Evolutionary conservation across 2,888 invertebrate genomes (phyloP).

Genomic region (Panopea generosa): DNA sequence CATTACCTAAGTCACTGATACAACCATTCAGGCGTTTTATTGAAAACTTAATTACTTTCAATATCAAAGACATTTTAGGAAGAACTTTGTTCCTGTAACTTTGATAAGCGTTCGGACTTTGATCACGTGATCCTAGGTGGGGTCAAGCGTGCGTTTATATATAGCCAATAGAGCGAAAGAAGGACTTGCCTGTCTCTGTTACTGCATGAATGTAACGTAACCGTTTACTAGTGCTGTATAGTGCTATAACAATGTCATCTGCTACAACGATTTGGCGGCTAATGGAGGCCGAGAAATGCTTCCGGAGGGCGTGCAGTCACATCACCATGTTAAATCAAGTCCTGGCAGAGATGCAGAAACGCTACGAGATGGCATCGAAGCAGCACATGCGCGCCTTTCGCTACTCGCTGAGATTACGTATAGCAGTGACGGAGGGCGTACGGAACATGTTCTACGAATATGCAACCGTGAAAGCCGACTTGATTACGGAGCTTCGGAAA

Average conservation of each 20-base stretch:
- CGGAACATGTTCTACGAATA: conserved; percentile 76
- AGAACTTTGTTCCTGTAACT: too few species aligned
- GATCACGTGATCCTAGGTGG: too few species aligned
- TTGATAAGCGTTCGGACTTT: too few species aligned
- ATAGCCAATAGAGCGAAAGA: too few species aligned
- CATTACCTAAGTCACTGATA: too few species aligned
- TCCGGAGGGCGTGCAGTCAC: conserved; percentile 69
- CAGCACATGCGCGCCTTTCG: conserved; percentile 71
- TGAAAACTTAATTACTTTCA: too few species aligned
- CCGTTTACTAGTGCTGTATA: too few species aligned
- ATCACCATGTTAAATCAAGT: conserved; percentile 69
- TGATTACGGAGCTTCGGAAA: conserved; percentile 55
- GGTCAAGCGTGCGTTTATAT: too few species aligned
- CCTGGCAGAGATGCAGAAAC: conserved; percentile 65
- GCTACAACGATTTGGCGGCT: conserved; percentile 32
- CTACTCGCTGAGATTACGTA: conserved; percentile 70
- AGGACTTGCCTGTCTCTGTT: too few species aligned
- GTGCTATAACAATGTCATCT: not conserved
- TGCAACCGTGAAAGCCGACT: conserved; percentile 70
- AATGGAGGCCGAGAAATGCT: conserved; percentile 62
- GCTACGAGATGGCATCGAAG: conserved; percentile 71
- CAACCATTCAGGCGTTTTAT: too few species aligned
- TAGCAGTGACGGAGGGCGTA: conserved; percentile 73
- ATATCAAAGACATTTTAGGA: too few species aligned
- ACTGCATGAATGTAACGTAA: too few species aligned